phyloP scores from a whole-genome alignment of 2,113 vertebrate genomes.

The Chaetorhynchus papuensis region DNA sequence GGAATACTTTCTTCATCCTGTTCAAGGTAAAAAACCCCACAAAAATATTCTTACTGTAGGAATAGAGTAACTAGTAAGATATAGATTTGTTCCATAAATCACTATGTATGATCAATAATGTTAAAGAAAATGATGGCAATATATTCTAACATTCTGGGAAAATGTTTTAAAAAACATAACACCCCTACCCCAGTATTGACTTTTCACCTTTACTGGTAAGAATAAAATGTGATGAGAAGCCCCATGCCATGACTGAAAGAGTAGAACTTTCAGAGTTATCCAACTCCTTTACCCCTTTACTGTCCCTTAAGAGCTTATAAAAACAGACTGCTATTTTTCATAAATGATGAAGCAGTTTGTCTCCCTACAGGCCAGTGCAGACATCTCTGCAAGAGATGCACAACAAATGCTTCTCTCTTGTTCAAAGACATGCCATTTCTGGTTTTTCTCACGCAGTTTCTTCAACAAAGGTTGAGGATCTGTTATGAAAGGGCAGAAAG shows the following conservation, averaged over 20 bases:
- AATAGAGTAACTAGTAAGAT: background rate
- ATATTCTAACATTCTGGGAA: background rate
- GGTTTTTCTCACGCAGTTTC: background rate
- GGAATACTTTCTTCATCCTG: conserved; percentile 94
- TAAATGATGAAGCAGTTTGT: background rate
- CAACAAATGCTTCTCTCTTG: background rate
- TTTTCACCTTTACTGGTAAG: background rate
- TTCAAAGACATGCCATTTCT: background rate
- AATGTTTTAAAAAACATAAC: background rate
- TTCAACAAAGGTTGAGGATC: background rate
- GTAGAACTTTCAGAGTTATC: background rate
- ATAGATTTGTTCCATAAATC: background rate
- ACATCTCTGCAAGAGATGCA: background rate
- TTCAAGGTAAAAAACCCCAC: background rate
- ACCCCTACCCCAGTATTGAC: background rate
- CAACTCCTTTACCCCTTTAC: background rate
- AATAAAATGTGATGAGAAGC: background rate
- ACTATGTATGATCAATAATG: background rate
- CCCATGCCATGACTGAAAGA: background rate
- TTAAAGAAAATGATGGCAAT: background rate
- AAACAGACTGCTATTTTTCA: background rate
- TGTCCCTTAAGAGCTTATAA: background rate
- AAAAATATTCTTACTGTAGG: background rate
- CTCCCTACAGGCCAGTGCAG: background rate
- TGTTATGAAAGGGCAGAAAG: background rate